Percentiles rank a stretch among this genome's conserved stretches.
Conservation (phyloP, 2,888 invertebrate species). For the Philhelius pedissequus region DNA sequence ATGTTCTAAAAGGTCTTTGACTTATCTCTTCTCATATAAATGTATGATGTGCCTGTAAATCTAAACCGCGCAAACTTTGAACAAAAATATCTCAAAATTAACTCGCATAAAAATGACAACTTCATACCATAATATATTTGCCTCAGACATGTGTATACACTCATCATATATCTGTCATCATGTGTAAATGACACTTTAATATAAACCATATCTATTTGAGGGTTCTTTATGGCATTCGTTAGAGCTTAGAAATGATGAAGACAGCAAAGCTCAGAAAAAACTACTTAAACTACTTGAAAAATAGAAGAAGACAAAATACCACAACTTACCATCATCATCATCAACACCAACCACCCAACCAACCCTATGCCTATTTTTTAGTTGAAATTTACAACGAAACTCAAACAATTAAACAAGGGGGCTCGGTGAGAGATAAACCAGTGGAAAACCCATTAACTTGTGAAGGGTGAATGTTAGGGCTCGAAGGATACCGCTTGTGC, state of each 20-base stretch:
- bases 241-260: neutral
- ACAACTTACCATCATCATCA: neutral
- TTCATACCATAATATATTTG: neutral
- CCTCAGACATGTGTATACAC: neutral
- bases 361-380: neutral
- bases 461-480: constrained; percentile 34
- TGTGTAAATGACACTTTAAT: constrained; percentile 53
- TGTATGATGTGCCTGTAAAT: neutral
- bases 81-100: constrained; percentile 22
- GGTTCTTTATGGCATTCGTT: constrained; percentile 4
- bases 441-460: constrained; percentile 34
- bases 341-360: neutral
- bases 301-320: neutral
- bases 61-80: constrained; percentile 14
- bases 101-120: neutral
- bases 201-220: constrained; percentile 19
- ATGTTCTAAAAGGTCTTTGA: constrained; percentile 29
- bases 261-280: constrained; percentile 32
- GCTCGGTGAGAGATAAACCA: constrained; percentile 49
- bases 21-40: neutral
- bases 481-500: constrained; percentile 12
- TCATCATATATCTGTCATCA: constrained; percentile 15
- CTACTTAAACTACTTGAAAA: constrained; percentile 49
- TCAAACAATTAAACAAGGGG: constrained; percentile 31
- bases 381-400: constrained; percentile 12